Evolutionary conservation across 2,888 invertebrate species (phyloP), one percentile per base, ranked within the genome.

Genomic region (Perizoma affinitatum): DNA sequence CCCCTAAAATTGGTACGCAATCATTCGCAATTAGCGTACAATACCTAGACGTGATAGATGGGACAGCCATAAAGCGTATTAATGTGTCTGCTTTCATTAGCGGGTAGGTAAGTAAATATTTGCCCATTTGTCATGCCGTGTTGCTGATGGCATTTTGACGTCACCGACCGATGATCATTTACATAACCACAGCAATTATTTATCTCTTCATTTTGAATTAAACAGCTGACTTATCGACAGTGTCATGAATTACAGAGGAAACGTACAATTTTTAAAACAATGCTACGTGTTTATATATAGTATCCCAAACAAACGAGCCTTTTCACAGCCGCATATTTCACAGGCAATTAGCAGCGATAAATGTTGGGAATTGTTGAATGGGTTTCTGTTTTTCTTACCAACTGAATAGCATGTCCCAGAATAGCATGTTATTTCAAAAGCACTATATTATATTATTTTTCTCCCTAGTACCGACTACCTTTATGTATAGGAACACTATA

Each of bases 41-140:
- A 61, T 61, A 63, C 56, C 52, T 62, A 65, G 59, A 50, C 62
- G 60, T 66, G 65, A 65, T 67, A 70, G 70, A 71, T 73, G 70
- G 62, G 63, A 63, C 63, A 69, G 69, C 68, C 76, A 78, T 78
- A 77, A 76, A 78, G 75, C 71, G 73, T 70, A 67, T 71, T 80
- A 78, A 80, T 83, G 74, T 81, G 79, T 78, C 69, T 69, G 73
- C 76, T 73, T 80, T 80, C 82, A 88, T 87, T 87, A 87, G 79
- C 76, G 78, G 67, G 74, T 73, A 88, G 22, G 22, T 22, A 22
- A 3, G 22, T 22, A 22, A 88, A 90, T 87, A 88, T 89, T 88
- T 84, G 84, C 75, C 72, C 76, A 79, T 83, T 81, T 82, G 79
- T 81, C 78, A 76, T 70, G 70, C 68, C 58, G 70, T 68, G 74